Evolutionary conservation across 1,140 invertebrate species (phyloP).

Genomic region (Drosophila tani): DNA sequence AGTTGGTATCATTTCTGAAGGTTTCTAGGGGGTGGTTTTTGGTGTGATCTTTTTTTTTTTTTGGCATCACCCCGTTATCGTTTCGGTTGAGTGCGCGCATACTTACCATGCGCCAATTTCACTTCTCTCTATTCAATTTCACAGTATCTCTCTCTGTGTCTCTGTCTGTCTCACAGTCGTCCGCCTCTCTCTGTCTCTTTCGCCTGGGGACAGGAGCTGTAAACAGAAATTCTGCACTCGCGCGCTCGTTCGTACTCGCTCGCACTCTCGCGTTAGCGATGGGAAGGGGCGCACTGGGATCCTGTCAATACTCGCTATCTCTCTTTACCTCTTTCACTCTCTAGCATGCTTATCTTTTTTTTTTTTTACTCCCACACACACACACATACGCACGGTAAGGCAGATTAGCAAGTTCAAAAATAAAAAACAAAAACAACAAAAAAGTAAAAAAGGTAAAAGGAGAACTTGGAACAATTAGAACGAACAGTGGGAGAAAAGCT

Average conservation of each 20-base stretch:
- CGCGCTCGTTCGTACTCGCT: slow-evolving; percentile 32
- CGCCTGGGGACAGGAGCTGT: slow-evolving; percentile 46
- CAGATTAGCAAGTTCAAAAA: slow-evolving; percentile 41
- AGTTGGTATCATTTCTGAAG: slow-evolving; percentile 8
- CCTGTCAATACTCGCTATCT: slow-evolving; percentile 10
- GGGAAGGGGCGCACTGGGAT: slow-evolving; percentile 11
- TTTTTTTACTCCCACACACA: slow-evolving; percentile 13
- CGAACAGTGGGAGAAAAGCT: slow-evolving; percentile 31
- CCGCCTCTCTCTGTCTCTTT: slow-evolving; percentile 50
- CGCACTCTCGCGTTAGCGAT: slow-evolving; percentile 28
- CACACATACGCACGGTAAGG: slow-evolving; percentile 26
- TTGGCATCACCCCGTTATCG: slow-evolving; percentile 72
- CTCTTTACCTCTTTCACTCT: slow-evolving; percentile 6
- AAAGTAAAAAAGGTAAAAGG: slow-evolving; percentile 23
- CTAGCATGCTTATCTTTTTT: not conserved
- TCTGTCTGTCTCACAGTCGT: slow-evolving; percentile 45
- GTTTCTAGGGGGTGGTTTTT: slow-evolving; percentile 19
- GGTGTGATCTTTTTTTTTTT: slow-evolving; percentile 19
- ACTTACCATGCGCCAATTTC: slow-evolving; percentile 69
- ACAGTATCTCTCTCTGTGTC: slow-evolving; percentile 60
- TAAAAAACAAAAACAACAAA: slow-evolving; percentile 48
- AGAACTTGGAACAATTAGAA: not conserved
- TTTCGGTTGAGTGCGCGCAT: slow-evolving; percentile 68
- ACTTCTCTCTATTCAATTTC: slow-evolving; percentile 56
- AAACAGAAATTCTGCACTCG: slow-evolving; percentile 57